These are phyloP conservation scores for Bactericera cockerelli DNA, from an alignment of 1,140 invertebrate species.

Conservation along the genomic window DNA sequence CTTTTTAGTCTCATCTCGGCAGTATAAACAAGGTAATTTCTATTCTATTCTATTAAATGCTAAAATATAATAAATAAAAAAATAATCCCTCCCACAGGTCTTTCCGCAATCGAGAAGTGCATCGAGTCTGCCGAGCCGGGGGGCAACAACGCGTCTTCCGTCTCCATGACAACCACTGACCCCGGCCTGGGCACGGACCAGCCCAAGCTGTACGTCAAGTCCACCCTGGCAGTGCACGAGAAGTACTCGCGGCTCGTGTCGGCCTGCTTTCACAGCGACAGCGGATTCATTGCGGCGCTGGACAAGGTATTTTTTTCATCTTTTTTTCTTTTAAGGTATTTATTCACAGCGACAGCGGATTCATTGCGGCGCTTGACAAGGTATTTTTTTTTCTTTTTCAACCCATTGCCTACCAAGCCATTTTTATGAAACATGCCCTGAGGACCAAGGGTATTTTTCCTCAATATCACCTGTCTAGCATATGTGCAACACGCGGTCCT, in stretches of 20 bases:
- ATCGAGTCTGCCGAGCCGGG: constrained; percentile 49
- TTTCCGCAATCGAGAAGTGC: constrained; percentile 81
- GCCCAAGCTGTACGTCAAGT: constrained; percentile 93
- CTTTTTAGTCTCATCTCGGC: too few species aligned
- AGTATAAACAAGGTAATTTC: too few species aligned
- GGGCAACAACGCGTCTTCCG: background rate
- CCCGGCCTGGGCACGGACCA: constrained; percentile 44
- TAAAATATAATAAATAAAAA: too few species aligned
- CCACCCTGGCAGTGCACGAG: constrained; percentile 92
- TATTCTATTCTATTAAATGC: too few species aligned
- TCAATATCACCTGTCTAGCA: too few species aligned
- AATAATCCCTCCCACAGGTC: constrained; percentile 43
- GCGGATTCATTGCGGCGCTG: constrained; percentile 88
- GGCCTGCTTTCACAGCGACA: constrained; percentile 90
- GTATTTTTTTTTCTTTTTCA: too few species aligned
- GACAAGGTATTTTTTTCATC: too few species aligned
- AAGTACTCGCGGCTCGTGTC: constrained; percentile 91
- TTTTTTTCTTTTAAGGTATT: too few species aligned
- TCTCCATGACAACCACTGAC: background rate
- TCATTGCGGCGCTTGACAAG: constrained; percentile 91
- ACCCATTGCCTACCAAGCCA: constrained; percentile 88
- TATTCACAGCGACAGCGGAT: constrained; percentile 91
- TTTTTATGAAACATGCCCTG: constrained; percentile 95
- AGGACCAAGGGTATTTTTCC: too few species aligned
- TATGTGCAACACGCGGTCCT: too few species aligned